Percentiles rank a stretch among this genome's conserved stretches.
Evolutionary conservation across 1,140 invertebrate species (phyloP).

Genomic region (Xylocopa sonorina): DNA sequence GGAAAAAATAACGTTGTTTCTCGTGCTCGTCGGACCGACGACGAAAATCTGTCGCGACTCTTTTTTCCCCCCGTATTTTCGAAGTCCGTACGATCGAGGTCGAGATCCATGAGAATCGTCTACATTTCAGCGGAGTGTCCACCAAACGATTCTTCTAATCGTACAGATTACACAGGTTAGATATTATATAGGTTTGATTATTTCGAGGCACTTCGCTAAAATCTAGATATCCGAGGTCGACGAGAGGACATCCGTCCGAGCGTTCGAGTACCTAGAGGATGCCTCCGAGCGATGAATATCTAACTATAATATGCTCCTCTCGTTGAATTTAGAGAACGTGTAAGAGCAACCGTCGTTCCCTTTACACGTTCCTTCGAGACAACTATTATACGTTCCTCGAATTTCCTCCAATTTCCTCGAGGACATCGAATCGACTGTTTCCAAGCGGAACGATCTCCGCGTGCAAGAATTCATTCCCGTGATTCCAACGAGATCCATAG

Average conservation of each 20-base stretch:
- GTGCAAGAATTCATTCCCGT: too few relatives aligned
- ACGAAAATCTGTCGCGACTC: conserved; percentile 23
- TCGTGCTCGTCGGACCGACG: conserved; percentile 31
- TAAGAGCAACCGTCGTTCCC: conserved; percentile 27
- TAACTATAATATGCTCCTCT: background rate
- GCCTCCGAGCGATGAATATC: background rate
- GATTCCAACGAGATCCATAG: too few relatives aligned
- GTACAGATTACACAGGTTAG: fast-evolving
- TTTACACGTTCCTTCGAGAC: conserved; percentile 18
- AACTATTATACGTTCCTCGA: background rate
- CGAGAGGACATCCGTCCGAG: background rate
- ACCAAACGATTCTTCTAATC: background rate
- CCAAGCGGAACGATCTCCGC: too few relatives aligned
- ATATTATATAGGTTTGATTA: too few relatives aligned
- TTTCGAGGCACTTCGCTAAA: conserved; percentile 5
- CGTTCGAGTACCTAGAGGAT: background rate
- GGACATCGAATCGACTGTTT: background rate
- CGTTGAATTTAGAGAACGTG: conserved; percentile 3
- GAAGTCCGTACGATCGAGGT: conserved; percentile 43
- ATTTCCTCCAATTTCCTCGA: conserved; percentile 28
- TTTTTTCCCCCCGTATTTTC: conserved; percentile 29
- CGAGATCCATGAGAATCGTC: conserved; percentile 40
- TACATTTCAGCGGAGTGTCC: background rate
- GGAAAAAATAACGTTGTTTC: background rate
- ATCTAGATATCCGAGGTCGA: background rate